phyloP scores from a whole-genome alignment of 2,888 invertebrate species.

The Tetragonisca angustula region DNA sequence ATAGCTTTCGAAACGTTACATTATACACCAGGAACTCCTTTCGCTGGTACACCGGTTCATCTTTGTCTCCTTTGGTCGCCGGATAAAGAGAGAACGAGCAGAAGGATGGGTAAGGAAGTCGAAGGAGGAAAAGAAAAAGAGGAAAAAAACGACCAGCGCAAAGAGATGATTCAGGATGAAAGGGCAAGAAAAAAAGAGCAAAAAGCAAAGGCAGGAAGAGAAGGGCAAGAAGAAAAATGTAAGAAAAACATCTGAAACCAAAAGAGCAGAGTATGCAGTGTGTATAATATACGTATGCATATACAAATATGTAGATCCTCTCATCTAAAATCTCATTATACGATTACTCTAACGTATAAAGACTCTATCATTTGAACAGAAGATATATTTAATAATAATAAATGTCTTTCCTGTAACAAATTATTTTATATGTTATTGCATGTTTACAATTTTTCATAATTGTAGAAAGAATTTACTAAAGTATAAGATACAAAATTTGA shows the following conservation, averaged over 20 bases:
- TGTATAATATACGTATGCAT: neutral
- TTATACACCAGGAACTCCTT: conserved; percentile 58
- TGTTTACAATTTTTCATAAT: too few species aligned
- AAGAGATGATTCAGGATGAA: conserved; percentile 25
- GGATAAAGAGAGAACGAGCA: conserved; percentile 7
- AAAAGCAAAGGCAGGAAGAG: neutral
- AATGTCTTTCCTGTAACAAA: too few species aligned
- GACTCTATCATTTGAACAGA: too few species aligned
- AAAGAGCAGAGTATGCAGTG: neutral
- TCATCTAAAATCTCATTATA: too few species aligned
- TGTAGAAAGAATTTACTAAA: too few species aligned
- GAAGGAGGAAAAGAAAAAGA: neutral
- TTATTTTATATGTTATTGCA: too few species aligned
- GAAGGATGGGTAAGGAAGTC: conserved; percentile 7
- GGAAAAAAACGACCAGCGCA: neutral
- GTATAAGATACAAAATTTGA: too few species aligned
- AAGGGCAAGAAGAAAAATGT: neutral
- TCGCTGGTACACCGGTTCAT: conserved; percentile 47
- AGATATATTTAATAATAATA: too few species aligned
- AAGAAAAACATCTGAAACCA: neutral
- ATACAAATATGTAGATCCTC: conserved; percentile 7
- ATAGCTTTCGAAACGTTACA: conserved; percentile 70
- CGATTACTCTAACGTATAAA: too few species aligned
- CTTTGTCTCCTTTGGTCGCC: conserved; percentile 43
- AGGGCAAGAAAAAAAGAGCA: neutral